Base-by-base conservation (phyloP, 2,888 invertebrate species). In the Poecilobothrus nobilitatus region DNA sequence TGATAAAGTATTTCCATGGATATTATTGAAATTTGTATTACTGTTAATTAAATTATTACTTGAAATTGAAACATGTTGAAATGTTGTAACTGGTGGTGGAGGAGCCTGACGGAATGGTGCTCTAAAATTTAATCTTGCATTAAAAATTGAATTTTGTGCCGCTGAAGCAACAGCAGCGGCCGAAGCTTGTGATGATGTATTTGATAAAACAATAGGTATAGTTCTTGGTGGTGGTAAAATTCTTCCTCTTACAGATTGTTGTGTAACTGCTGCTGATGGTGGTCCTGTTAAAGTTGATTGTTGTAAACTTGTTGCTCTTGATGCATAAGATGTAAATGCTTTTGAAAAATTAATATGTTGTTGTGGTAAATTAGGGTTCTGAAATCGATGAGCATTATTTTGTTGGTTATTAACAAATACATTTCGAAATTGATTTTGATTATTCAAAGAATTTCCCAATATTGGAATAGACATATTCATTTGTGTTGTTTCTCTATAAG, bases 31-130 rank as follows among this genome's bases (percentile, higher is more conserved):
- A 53, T 53, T 53, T 12, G 9, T 9, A 27, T 27, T 27, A 27
- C 27, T 27, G 27, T 27, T 27, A 53, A 53, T 15, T 53, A 12
- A 15, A 4, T 15, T 53, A 53, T 53, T 53, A 53, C 15, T 53
- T 12, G 53, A 53, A 18, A 53, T 53, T 53, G 53, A 53, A 53
- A 53, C 53, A 53, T 53, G 53, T 53, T 53, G 53, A 53, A 53
- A 53, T 18, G 53, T 18, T 53, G 53, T 2, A 18, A n/a, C 12
- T 53, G 9, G 53, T 53, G 53, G n/a, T 53, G 53, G 53, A 10
- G 10, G 44, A 15, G 53, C 12, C 15, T 53, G 53, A 18, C 12
- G 18, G 2, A 53, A 2, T 18, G 15, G n/a, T 53, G 18, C 53
- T 53, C 53, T 53, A 53, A 53, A 53, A 53, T 53, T 53, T 53